Percentiles rank a stretch among this genome's conserved stretches.
These are phyloP conservation scores for Odocoileus virginianus DNA, from an alignment of 2,113 vertebrate genomes.

Conservation along the genomic window DNA sequence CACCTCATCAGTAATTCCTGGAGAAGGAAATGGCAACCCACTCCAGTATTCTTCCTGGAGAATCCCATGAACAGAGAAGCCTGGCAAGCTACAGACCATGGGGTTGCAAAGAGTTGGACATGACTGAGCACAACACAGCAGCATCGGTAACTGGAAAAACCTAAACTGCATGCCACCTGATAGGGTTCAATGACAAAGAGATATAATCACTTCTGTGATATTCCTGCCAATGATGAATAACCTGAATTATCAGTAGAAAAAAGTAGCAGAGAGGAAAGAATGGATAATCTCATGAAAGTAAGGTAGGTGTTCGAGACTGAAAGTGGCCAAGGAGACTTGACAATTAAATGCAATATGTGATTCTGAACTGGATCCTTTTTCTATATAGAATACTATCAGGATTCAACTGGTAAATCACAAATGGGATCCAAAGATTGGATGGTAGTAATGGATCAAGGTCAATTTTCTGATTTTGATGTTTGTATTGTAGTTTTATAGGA, in stretches of 20 bases:
- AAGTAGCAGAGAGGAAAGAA: neutral
- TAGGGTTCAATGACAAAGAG: neutral
- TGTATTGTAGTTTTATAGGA: neutral
- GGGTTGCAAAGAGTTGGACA: neutral
- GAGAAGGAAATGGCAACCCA: neutral
- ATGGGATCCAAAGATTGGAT: neutral
- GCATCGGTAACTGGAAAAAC: neutral
- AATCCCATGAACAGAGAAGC: neutral
- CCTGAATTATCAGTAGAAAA: neutral
- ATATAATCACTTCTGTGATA: neutral
- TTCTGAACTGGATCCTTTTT: neutral
- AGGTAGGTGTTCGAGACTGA: neutral
- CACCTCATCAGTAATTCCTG: neutral
- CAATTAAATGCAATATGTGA: neutral
- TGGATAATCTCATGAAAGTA: neutral
- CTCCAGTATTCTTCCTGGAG: neutral
- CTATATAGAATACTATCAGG: neutral
- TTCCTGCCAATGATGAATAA: neutral
- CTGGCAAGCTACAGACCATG: neutral
- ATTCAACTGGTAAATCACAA: neutral
- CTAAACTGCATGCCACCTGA: neutral
- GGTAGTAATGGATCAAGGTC: neutral
- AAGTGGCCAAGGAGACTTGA: neutral
- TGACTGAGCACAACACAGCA: neutral
- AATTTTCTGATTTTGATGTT: neutral